phyloP scores from a whole-genome alignment of 2,888 invertebrate genomes.

The Sphaeridia pumilis region DNA sequence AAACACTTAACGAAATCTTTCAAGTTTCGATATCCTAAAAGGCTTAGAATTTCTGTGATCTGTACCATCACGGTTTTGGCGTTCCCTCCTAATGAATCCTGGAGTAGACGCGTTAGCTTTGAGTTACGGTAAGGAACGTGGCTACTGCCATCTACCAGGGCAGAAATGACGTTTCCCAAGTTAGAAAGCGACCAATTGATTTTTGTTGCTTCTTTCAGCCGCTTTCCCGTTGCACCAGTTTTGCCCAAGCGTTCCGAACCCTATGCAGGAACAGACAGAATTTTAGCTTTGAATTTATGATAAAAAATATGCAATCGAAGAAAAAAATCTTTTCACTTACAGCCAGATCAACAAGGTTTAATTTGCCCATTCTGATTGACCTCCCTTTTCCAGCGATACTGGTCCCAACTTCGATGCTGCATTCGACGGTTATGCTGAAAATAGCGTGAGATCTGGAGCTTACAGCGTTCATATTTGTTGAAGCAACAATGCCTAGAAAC shows the following conservation, averaged over 20 bases:
- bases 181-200: constrained; percentile 79
- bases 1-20: no score
- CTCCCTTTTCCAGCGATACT: constrained; percentile 46
- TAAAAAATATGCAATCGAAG: not conserved
- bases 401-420: constrained; percentile 59
- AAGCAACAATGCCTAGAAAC: no score
- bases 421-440: constrained; percentile 72
- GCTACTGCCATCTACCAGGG: constrained; percentile 67
- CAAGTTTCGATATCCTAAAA: no score
- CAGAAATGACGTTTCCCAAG: constrained; percentile 78
- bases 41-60: no score
- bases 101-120: constrained; percentile 64
- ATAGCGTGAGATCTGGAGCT: constrained; percentile 79
- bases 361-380: constrained; percentile 56
- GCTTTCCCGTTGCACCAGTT: constrained; percentile 67
- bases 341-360: constrained; percentile 79
- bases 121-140: constrained; percentile 75
- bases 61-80: constrained; percentile 79
- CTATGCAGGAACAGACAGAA: not conserved
- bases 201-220: constrained; percentile 77
- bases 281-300: not conserved
- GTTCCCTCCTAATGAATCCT: constrained; percentile 74
- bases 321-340: constrained; percentile 57
- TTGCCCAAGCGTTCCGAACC: not conserved
- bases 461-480: constrained; percentile 79